phyloP scores from a whole-genome alignment of 2,888 invertebrate species.

The Hyles lineata region DNA sequence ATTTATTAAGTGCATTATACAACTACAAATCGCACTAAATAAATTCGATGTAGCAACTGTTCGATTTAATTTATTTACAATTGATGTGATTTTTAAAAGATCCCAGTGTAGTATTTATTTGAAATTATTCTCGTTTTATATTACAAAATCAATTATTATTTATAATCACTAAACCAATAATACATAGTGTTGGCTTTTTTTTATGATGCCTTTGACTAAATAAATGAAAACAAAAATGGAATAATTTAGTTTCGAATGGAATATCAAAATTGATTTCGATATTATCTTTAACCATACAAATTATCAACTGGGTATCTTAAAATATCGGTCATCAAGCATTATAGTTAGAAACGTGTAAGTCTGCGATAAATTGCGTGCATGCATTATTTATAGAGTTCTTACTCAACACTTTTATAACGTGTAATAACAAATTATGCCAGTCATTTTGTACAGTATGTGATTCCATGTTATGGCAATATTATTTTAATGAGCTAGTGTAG shows the following conservation, averaged over 20 bases:
- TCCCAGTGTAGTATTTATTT: background rate
- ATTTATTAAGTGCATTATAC: background rate
- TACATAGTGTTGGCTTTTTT: no score
- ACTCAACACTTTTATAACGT: conserved; percentile 16
- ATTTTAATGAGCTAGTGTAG: background rate
- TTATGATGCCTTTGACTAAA: no score
- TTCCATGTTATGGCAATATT: conserved; percentile 5
- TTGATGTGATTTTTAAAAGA: no score
- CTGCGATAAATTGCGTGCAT: background rate
- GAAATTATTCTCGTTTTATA: background rate
- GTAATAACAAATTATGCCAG: conserved; percentile 21
- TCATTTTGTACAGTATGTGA: conserved; percentile 5
- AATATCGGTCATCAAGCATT: background rate
- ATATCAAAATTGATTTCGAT: background rate
- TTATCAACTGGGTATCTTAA: background rate
- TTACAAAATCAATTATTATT: no score
- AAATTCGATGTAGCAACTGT: no score
- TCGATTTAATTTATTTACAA: no score
- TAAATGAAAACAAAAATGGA: background rate
- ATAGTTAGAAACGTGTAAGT: background rate
- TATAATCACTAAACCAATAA: no score
- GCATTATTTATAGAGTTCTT: conserved; percentile 23
- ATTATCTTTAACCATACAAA: background rate
- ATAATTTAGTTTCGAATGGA: conserved; percentile 5
- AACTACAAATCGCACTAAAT: no score